Base-by-base conservation (phyloP, 2,797 vertebrate species). In the Macropodus opercularis region DNA sequence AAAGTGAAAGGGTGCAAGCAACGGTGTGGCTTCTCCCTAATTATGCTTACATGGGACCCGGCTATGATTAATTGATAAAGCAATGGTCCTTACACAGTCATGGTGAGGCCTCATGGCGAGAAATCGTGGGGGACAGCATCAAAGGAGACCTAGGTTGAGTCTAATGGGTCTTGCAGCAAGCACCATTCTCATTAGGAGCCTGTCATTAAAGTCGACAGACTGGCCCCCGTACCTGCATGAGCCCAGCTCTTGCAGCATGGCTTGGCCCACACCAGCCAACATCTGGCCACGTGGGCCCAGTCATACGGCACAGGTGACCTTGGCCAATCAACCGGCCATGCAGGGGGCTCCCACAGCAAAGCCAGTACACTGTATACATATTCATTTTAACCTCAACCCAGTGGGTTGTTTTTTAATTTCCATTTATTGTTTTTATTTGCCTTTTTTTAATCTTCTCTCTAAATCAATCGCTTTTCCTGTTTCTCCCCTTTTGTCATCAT, bases 41-140 rank as follows among this genome's bases (percentile, higher is more conserved):
- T 97, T 97, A 96, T 94, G 93, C 93, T 94, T 93, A 91, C 93
- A 94, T 95, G 94, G 95, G 94, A 96, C 94, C 94, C 12, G 48
- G 86, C 83, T 92, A 97, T 98, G 96, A 95, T 96, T 98, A 96
- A 98, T 98, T 97, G 94, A 98, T 97, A 94, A 96, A 95, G 94
- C 92, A 72, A 86, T 93, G 92, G 94, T 95, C 94, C 95, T 92
- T 92, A 91, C 92, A 89, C 91, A 92, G 79, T 80, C 81, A 81
- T 87, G 73, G 79, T 72, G 66, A 74, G 81, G 81, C 82, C 87
- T 91, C 84, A 44, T 77, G 72, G 79, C 46, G 78, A 81, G 84
- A 85, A 85, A 84, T 85, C 63, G 95, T 93, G 93, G 94, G 93
- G 95, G 94, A 96, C 94, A 93, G 92, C 95, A 96, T 98, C 95